Percentiles rank a stretch among this genome's conserved stretches.
Conservation (phyloP, 2,797 vertebrate species). For the Odontamblyopus rebecca region DNA sequence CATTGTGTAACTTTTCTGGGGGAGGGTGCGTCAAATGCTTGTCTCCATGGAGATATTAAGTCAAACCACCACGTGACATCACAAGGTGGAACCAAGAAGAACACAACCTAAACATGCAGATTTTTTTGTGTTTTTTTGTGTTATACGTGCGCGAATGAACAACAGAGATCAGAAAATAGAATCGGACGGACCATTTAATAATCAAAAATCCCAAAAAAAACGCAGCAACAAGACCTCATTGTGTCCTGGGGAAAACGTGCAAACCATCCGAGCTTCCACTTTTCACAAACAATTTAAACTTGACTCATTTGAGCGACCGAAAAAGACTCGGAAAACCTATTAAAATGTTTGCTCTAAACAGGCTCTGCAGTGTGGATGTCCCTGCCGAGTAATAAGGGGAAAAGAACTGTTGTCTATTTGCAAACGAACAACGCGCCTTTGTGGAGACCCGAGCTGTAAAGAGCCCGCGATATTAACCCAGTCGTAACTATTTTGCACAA, state of each 20-base stretch:
- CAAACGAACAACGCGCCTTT: constrained; percentile 61
- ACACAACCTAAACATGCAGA: too few relatives aligned
- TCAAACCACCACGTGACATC: too few relatives aligned
- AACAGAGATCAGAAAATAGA: too few relatives aligned
- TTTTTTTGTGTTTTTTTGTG: too few relatives aligned
- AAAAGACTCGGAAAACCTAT: constrained; percentile 79
- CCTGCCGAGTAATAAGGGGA: constrained; percentile 51
- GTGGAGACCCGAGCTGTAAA: constrained; percentile 33
- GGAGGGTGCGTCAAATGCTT: too few relatives aligned
- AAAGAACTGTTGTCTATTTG: constrained; percentile 28
- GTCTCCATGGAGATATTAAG: too few relatives aligned
- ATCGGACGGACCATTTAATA: too few relatives aligned
- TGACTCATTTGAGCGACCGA: constrained; percentile 63
- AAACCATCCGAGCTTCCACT: constrained; percentile 76
- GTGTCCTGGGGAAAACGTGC: background rate
- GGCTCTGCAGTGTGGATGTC: constrained; percentile 50
- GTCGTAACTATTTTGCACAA: constrained; percentile 46
- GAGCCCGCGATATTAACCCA: constrained; percentile 44
- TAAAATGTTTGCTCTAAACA: constrained; percentile 72
- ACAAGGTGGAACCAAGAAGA: too few relatives aligned
- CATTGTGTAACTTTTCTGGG: too few relatives aligned
- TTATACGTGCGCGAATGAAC: too few relatives aligned
- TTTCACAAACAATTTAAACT: constrained; percentile 82
- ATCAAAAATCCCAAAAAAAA: too few relatives aligned
- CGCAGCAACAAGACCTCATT: background rate